These are phyloP conservation scores for Drosophila azteca DNA, from an alignment of 1,140 invertebrate genomes.

Conservation along the genomic window DNA sequence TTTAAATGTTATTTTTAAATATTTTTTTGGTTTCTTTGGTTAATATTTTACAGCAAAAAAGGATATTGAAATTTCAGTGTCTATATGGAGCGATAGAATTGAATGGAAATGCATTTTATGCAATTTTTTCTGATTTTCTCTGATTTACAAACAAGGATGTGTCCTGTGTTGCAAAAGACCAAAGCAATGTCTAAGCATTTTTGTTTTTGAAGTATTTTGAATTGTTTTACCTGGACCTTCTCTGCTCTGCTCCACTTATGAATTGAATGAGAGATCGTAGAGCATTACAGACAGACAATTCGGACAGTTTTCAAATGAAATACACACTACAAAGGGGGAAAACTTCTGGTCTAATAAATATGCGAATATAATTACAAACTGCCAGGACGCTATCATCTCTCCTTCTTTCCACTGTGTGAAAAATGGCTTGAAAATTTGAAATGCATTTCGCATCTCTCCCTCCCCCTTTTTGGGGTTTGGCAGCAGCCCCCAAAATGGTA, in stretches of 20 bases:
- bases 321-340: too few relatives aligned
- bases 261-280: too few relatives aligned
- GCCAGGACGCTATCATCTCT: conserved; percentile 26
- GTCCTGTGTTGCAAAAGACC: too few relatives aligned
- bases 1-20: neutral
- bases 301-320: too few relatives aligned
- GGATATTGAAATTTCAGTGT: neutral
- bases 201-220: too few relatives aligned
- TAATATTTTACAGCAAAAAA: neutral
- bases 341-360: conserved; percentile 41
- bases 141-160: too few relatives aligned
- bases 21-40: neutral
- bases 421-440: conserved; percentile 72
- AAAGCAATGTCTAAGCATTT: too few relatives aligned
- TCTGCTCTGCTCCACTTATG: too few relatives aligned
- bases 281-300: too few relatives aligned
- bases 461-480: conserved; percentile 16
- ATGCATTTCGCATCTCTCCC: conserved; percentile 33
- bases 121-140: too few relatives aligned
- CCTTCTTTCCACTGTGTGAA: conserved; percentile 17
- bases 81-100: neutral
- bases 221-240: too few relatives aligned
- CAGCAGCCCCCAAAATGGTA: conserved; percentile 56
- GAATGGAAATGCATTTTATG: too few relatives aligned
- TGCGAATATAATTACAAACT: conserved; percentile 58